phyloP scores from a whole-genome alignment of 2,797 vertebrate genomes.

The Amblyopsis hoosieri region DNA sequence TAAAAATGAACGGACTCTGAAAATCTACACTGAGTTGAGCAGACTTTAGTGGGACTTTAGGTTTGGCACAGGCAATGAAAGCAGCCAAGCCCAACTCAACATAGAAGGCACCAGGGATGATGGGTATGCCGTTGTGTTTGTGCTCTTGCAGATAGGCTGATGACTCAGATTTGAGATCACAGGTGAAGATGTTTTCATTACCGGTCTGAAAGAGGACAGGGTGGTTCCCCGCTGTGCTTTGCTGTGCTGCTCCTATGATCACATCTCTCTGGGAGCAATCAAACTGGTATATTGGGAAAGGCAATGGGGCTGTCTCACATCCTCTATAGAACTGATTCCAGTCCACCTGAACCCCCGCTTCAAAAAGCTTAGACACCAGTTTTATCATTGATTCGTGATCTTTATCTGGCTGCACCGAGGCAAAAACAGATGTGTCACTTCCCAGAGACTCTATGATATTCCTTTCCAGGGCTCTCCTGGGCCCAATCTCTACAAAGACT shows the following conservation, averaged over 20 bases:
- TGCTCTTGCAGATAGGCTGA: slow-evolving; percentile 81
- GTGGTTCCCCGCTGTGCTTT: slow-evolving; percentile 63
- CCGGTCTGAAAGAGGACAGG: slow-evolving; percentile 67
- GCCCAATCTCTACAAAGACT: slow-evolving; percentile 86
- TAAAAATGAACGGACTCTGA: slow-evolving; percentile 77
- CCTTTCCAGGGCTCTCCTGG: slow-evolving; percentile 77
- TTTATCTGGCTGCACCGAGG: slow-evolving; percentile 75
- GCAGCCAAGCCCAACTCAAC: slow-evolving; percentile 82
- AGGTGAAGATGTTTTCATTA: slow-evolving; percentile 72
- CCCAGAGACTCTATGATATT: slow-evolving; percentile 83
- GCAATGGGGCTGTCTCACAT: slow-evolving; percentile 70
- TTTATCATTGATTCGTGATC: slow-evolving; percentile 76
- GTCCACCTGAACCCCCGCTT: slow-evolving; percentile 77
- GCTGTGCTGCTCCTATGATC: slow-evolving; percentile 62
- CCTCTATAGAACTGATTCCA: slow-evolving; percentile 79
- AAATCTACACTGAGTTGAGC: slow-evolving; percentile 79
- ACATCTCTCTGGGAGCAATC: slow-evolving; percentile 70
- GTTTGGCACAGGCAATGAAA: slow-evolving; percentile 70
- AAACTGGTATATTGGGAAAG: slow-evolving; percentile 84
- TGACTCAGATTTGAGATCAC: slow-evolving; percentile 67
- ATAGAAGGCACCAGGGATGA: slow-evolving; percentile 85
- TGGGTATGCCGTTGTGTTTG: slow-evolving; percentile 76
- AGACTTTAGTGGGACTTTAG: slow-evolving; percentile 76
- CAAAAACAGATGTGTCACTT: slow-evolving; percentile 69
- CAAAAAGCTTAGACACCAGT: slow-evolving; percentile 78